Base-by-base conservation (phyloP, 2,797 vertebrate species). In the Tenualosa thibaudeaui region DNA sequence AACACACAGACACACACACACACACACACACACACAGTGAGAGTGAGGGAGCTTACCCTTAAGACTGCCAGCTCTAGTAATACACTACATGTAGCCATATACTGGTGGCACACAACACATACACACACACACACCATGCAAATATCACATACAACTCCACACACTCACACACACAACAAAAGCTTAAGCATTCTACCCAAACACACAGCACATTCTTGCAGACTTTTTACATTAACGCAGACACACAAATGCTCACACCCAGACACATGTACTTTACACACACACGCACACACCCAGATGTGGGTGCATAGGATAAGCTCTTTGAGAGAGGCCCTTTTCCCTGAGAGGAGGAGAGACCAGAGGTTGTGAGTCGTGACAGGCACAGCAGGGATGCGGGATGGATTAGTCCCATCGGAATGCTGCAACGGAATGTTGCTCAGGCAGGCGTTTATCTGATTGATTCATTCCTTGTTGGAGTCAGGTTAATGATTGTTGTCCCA, bases 331-430 rank as follows among this genome's bases (percentile, higher is more conserved):
- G 6, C 7, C n/a, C 60, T 62, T 51, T 9, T 8, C 60, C 60
- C 60, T 24, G 60, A 62, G 22, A n/a, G n/a, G 5, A 26, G 24
- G n/a, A 24, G n/a, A 56, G 54, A 22, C 54, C 19, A 22, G 54
- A 56, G 54, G 17, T 56, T 56, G 53, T 17, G 54, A 56, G 54
- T 56, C 54, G 54, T 22, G 62, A 65, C 26, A 8, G 9, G 8
- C 10, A 12, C 24, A 31, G 24, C 62, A 26, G 24, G 62, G 62
- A 65, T 65, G 24, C 24, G 62, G 62, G 62, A 31, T 65, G 62
- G 62, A 65, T 65, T 65, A 65, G 62, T 10, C 62, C 62, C 24
- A 26, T 65, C n/a, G 62, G 62, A 65, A 65, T 65, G 60, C 60
- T 26, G 24, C 9, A 24, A 7, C 12, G 60, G 60, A 65, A 65